phyloP scores from a whole-genome alignment of 1,140 invertebrate species.

The Vanessa atalanta region DNA sequence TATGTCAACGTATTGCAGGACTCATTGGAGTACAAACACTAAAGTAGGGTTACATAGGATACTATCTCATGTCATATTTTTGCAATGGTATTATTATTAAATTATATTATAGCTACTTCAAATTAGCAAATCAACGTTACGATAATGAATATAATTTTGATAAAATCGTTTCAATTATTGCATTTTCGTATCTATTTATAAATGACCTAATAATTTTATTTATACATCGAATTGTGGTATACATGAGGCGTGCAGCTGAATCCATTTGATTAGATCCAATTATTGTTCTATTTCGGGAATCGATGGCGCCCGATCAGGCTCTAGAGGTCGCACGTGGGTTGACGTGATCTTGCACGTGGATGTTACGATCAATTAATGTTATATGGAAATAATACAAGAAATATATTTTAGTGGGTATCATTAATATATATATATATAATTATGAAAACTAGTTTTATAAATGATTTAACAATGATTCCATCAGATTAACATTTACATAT shows the following conservation, averaged over 20 bases:
- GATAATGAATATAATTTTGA: not conserved
- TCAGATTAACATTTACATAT: no score
- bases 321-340: conserved; percentile 44
- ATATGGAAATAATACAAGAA: conserved; percentile 2
- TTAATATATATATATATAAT: not conserved
- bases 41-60: no score
- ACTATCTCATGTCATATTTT: no score
- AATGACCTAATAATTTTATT: conserved; percentile 18
- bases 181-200: conserved; percentile 4
- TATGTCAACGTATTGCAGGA: no score
- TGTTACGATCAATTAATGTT: conserved; percentile 19
- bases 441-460: no score
- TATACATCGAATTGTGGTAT: conserved; percentile 5
- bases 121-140: not conserved
- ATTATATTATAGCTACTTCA: no score
- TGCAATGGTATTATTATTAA: no score
- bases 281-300: conserved; percentile 43
- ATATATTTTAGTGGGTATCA: not conserved
- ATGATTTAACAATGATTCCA: no score
- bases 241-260: conserved; percentile 27
- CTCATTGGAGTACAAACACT: no score
- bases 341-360: conserved; percentile 39
- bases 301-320: conserved; percentile 35
- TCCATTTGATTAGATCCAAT: conserved; percentile 35
- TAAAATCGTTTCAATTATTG: not conserved